Conservation (phyloP, 2,113 vertebrate genomes). For the Anthoscopus minutus region DNA sequence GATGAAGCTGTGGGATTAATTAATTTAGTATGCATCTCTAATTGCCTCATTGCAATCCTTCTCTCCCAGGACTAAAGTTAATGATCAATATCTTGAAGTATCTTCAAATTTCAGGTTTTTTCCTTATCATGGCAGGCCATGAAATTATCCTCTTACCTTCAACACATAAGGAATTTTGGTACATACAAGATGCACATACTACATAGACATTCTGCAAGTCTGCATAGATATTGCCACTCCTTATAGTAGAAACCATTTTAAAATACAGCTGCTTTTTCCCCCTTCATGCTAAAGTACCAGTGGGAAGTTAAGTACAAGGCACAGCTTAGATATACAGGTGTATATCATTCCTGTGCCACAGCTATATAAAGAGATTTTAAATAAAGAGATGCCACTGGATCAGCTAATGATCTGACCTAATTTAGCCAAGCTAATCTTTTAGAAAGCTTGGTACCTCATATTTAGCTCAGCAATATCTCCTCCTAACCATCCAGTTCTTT, state of each 20-base stretch:
- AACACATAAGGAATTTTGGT: not conserved
- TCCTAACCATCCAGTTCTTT: not conserved
- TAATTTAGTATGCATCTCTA: conserved; percentile 24
- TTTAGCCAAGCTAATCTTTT: not conserved
- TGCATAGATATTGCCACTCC: not conserved
- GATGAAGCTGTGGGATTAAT: conserved; percentile 48
- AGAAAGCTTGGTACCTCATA: not conserved
- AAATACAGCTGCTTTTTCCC: not conserved
- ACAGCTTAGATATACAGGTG: not conserved
- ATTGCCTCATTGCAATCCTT: not conserved
- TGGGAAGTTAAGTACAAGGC: not conserved
- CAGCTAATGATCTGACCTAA: not conserved
- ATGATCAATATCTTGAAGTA: not conserved
- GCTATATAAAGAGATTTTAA: not conserved
- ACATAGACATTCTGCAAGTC: not conserved
- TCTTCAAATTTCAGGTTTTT: not conserved
- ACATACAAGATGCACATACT: not conserved
- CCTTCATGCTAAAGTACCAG: not conserved
- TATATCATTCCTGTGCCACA: not conserved
- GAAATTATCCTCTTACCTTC: not conserved
- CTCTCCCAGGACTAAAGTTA: not conserved
- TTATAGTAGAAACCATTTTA: not conserved
- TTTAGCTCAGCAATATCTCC: not conserved
- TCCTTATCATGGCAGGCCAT: not conserved
- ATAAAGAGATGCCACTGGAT: not conserved